Percentiles rank a stretch among this genome's conserved stretches.
phyloP scores from a whole-genome alignment of 2,888 invertebrate species.

The Harpalus rubripes region DNA sequence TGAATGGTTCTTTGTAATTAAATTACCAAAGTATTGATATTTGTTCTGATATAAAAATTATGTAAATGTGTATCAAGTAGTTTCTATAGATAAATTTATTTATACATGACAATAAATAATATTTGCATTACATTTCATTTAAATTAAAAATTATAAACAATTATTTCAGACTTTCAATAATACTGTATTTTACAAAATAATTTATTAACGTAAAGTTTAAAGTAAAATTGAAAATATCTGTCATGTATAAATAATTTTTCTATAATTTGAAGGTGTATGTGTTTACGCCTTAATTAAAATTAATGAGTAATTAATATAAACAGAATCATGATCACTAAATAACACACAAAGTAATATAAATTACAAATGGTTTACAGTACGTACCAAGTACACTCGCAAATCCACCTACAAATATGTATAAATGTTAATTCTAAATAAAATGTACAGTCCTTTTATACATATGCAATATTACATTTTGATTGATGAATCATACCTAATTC shows the following conservation, averaged over 20 bases:
- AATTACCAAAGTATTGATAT: slow-evolving; percentile 21
- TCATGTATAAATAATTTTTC: slow-evolving; percentile 14
- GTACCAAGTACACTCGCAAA: slow-evolving; percentile 40
- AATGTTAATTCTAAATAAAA: slow-evolving; percentile 51
- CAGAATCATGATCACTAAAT: slow-evolving; percentile 22
- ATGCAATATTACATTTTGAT: slow-evolving; percentile 51
- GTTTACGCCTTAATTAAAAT: slow-evolving; percentile 7
- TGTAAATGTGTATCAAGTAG: slow-evolving; percentile 19
- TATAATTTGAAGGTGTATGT: slow-evolving; percentile 1
- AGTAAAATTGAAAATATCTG: slow-evolving; percentile 32
- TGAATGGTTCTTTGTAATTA: slow-evolving; percentile 22
- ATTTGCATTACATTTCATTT: not conserved
- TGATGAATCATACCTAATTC: slow-evolving; percentile 35
- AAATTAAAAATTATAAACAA: slow-evolving; percentile 1
- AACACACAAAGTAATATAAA: slow-evolving; percentile 35
- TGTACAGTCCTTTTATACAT: slow-evolving; percentile 52
- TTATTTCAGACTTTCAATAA: slow-evolving; percentile 31
- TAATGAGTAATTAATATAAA: slow-evolving; percentile 23
- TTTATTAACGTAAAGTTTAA: slow-evolving; percentile 9
- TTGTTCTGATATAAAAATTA: slow-evolving; percentile 19
- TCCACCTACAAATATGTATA: slow-evolving; percentile 51
- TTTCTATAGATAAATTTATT: slow-evolving; percentile 4
- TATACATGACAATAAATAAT: slow-evolving; percentile 11
- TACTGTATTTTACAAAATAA: slow-evolving; percentile 30
- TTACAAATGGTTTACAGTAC: slow-evolving; percentile 36